These are phyloP conservation scores for Zoanthus sociatus DNA, from an alignment of 92 coral and sea anemone genomes.

Conservation along the genomic window DNA sequence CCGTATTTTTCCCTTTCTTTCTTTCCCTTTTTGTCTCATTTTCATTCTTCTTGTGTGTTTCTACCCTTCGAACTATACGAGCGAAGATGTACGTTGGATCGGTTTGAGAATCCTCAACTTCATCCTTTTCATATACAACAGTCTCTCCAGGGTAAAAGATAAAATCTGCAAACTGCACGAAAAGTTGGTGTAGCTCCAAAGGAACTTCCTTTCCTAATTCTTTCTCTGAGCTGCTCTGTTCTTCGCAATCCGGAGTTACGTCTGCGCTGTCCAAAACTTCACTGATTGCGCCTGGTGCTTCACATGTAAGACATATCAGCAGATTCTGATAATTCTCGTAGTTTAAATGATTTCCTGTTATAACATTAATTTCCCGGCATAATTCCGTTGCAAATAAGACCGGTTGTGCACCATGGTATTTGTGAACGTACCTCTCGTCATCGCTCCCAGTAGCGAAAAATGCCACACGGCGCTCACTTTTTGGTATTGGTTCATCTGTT, in stretches of 20 bases:
- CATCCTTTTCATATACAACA: slow-evolving; percentile 81
- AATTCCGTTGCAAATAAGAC: slow-evolving; percentile 25
- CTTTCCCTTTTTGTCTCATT: slow-evolving; percentile 68
- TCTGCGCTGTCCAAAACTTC: slow-evolving; percentile 58
- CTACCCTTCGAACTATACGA: slow-evolving; percentile 57
- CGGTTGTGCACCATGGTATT: slow-evolving; percentile 65
- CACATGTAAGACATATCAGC: slow-evolving; percentile 51
- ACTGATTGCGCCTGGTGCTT: slow-evolving; percentile 58
- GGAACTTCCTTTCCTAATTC: slow-evolving; percentile 73
- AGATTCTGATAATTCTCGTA: slow-evolving; percentile 47
- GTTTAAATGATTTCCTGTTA: slow-evolving; percentile 61
- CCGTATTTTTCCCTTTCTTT: slow-evolving; percentile 52
- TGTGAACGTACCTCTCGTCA: slow-evolving; percentile 56
- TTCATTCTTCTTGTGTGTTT: slow-evolving; percentile 48
- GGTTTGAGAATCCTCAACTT: slow-evolving; percentile 47
- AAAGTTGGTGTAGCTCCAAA: slow-evolving; percentile 66
- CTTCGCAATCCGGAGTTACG: slow-evolving; percentile 65
- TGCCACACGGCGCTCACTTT: slow-evolving; percentile 17
- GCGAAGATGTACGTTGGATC: slow-evolving; percentile 69
- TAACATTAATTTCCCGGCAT: slow-evolving; percentile 59
- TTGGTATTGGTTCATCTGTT: slow-evolving; percentile 61
- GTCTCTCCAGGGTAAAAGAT: slow-evolving; percentile 78
- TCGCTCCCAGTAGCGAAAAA: slow-evolving; percentile 61
- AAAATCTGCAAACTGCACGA: slow-evolving; percentile 75
- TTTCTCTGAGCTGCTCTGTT: slow-evolving; percentile 11